Percentiles rank a stretch among this genome's conserved stretches.
Conservation (phyloP, 2,797 vertebrate species). For the Coccyzus lansbergi region DNA sequence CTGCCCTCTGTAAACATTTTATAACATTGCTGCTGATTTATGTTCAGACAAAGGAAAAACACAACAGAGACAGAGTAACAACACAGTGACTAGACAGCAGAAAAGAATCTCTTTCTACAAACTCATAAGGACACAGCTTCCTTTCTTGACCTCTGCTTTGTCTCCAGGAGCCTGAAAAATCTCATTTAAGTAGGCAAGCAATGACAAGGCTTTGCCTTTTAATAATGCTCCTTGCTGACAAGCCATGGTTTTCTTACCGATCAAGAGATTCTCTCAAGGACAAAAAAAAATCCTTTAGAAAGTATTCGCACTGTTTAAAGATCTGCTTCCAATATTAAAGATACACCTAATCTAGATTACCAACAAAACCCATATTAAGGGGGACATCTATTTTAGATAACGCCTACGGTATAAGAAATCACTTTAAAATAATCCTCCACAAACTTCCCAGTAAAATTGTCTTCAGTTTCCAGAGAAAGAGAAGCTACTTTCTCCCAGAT, state of each 20-base stretch:
- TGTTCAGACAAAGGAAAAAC: not conserved
- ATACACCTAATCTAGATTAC: not conserved
- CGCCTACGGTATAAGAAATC: not conserved
- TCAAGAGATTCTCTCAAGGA: not conserved
- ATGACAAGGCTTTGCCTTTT: constrained; percentile 19
- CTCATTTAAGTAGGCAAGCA: constrained; percentile 17
- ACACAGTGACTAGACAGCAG: not conserved
- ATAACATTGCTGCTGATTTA: not conserved
- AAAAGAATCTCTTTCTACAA: constrained; percentile 25
- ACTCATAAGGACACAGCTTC: constrained; percentile 1
- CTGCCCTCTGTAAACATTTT: not conserved
- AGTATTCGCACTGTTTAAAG: constrained; percentile 3
- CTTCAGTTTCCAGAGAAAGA: not conserved
- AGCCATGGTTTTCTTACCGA: not conserved
- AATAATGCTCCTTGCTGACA: constrained; percentile 49
- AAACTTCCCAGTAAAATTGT: not conserved
- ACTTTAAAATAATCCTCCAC: not conserved
- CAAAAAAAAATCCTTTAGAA: not conserved
- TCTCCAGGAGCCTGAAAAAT: constrained; percentile 12
- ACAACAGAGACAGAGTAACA: not conserved
- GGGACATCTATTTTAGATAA: not conserved
- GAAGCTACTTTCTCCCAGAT: not conserved
- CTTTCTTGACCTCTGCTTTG: constrained; percentile 14
- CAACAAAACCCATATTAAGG: not conserved
- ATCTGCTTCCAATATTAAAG: not conserved